Evolutionary conservation across 2,888 invertebrate genomes (phyloP), one percentile per base, ranked within the genome.

Genomic region (Phyllotreta striolata): DNA sequence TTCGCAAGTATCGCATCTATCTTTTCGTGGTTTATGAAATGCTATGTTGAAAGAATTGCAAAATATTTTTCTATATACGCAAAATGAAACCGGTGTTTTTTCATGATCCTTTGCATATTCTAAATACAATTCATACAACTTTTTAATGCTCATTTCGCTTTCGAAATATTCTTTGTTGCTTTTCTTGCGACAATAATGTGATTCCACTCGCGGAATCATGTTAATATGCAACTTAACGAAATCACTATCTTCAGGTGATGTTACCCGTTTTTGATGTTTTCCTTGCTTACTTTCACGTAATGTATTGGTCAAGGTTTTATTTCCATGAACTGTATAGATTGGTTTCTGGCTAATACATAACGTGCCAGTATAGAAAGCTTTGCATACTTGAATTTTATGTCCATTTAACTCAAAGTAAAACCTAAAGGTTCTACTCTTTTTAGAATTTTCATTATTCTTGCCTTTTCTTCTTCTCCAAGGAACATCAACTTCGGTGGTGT

Each of bases 291-390:
- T 46, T 3, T 14, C 1, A 10, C 46, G 40, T 3, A 58, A 54
- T 46, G 49, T 66, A 47, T 64, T 62, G 39, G 34, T 24, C 37
- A 8, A 34, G 14, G 55, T 24, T 49, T 55, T 56, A 13, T 66
- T 64, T 9, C 8, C 39, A 56, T 64, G 60, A n/a, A 37, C 63
- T 10, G 55, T 61, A 49, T 66, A 63, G 37, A 66, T 54, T 39
- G 63, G 60, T 6, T 51, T 62, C 39, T 66, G 64, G 43, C 64
- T 67, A 44, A 67, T 64, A 9, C 34, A 34, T 34, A 67, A 55
- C 4, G 64, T 67, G 12, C 55, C 43, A 8, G 49, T 38, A 40
- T 59, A 64, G 62, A 14, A 44, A 35, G 8, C 13, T 49, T 63
- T 63, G 39, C 59, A 60, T 4, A 55, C 62, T 24, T 51, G 38